These are phyloP conservation scores for Hemibagrus wyckioides DNA, from an alignment of 2,113 vertebrate species.

Conservation along the genomic window DNA sequence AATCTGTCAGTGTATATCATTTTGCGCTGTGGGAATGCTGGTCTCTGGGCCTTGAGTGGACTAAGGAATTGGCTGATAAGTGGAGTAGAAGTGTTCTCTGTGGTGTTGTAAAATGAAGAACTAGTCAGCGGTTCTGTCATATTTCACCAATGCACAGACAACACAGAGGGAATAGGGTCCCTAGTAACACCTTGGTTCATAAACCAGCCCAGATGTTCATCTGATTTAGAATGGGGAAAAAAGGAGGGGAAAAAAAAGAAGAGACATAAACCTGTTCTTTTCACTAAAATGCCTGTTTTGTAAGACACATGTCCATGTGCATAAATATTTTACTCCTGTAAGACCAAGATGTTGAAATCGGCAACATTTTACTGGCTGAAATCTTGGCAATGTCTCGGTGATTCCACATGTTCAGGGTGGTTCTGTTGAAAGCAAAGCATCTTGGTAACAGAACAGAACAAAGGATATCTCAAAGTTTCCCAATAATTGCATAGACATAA, in stretches of 20 bases:
- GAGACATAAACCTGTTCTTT: too few species aligned
- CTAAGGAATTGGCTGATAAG: slow-evolving; percentile 46
- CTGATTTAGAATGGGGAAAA: background rate
- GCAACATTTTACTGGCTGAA: background rate
- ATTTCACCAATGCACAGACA: slow-evolving; percentile 36
- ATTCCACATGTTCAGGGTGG: background rate
- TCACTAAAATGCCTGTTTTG: background rate
- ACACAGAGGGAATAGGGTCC: slow-evolving; percentile 25
- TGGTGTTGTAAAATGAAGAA: slow-evolving; percentile 34
- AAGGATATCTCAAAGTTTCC: background rate
- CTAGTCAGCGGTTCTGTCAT: slow-evolving; percentile 18
- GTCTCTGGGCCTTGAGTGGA: slow-evolving; percentile 22
- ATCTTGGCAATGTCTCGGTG: background rate
- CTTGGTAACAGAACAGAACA: background rate
- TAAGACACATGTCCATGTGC: background rate
- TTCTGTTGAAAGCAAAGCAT: background rate
- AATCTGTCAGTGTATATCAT: slow-evolving; percentile 21
- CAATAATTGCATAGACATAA: background rate
- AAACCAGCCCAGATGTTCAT: slow-evolving; percentile 45
- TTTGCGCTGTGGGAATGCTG: slow-evolving; percentile 23
- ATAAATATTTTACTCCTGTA: background rate
- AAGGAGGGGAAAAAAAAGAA: background rate
- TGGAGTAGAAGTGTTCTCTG: slow-evolving; percentile 33
- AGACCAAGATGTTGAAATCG: background rate
- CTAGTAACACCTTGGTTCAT: slow-evolving; percentile 33